A percentile compares a stretch with the other conserved stretches of the same genome.
These are phyloP conservation scores for Watsonalla cultraria DNA, from an alignment of 2,888 invertebrate genomes.

Conservation along the genomic window DNA sequence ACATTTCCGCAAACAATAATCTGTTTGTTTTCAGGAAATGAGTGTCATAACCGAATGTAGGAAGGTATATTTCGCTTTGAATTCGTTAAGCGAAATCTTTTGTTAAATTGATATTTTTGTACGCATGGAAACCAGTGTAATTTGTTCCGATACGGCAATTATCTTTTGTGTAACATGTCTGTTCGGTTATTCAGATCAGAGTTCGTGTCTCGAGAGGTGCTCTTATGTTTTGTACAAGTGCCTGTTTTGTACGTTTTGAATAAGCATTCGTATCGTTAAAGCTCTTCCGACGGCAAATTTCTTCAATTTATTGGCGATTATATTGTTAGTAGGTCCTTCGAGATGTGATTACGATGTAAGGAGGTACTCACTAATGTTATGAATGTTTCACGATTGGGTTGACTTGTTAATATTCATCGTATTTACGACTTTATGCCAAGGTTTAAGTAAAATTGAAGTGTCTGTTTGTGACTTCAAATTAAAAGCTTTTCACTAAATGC, in stretches of 20 bases:
- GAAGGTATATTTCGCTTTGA: background rate
- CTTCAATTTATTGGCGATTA: background rate
- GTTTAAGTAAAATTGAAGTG: no score
- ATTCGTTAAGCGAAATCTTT: background rate
- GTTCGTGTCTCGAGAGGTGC: conserved; percentile 13
- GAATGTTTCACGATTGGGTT: no score
- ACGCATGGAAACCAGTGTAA: conserved; percentile 36
- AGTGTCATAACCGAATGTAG: background rate
- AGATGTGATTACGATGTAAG: no score
- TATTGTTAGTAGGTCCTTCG: no score
- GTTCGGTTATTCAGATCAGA: conserved; percentile 20
- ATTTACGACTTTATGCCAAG: no score
- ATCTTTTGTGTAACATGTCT: conserved; percentile 26
- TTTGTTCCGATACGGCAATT: conserved; percentile 37
- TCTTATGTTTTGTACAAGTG: background rate
- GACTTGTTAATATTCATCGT: no score
- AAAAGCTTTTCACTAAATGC: no score
- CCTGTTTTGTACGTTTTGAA: background rate
- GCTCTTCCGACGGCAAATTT: background rate
- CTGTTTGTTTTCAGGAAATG: conserved; percentile 10
- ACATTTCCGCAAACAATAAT: conserved; percentile 27
- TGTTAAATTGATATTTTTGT: conserved; percentile 28
- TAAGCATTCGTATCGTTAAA: background rate
- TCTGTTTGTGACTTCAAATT: no score
- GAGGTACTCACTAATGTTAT: no score